Conservation (phyloP, 2,113 vertebrate genomes). For the Propithecus coquereli region DNA sequence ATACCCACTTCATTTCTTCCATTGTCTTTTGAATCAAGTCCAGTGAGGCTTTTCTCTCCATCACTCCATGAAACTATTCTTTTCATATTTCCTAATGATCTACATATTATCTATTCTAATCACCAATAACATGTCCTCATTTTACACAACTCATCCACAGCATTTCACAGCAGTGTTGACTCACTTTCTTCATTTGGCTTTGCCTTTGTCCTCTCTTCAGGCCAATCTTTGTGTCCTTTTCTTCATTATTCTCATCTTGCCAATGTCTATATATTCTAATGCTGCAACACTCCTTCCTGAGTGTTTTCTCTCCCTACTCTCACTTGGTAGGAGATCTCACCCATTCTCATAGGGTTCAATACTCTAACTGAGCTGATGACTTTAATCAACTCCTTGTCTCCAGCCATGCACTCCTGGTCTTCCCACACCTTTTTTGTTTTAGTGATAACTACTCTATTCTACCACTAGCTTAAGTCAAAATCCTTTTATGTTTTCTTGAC, state of each 20-base stretch:
- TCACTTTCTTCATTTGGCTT: background rate
- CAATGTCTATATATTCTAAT: background rate
- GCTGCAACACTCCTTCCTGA: background rate
- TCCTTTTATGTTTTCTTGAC: background rate
- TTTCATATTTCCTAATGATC: background rate
- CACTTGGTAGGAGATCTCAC: background rate
- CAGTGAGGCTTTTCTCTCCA: background rate
- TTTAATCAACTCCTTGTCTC: background rate
- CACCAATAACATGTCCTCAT: background rate
- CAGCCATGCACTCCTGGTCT: background rate
- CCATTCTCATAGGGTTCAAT: background rate
- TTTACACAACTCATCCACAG: background rate
- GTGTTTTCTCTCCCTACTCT: background rate
- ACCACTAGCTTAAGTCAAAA: background rate
- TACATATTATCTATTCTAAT: background rate
- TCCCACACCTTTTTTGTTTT: background rate
- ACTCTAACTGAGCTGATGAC: accelerated
- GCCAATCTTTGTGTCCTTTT: background rate
- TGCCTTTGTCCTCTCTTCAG: background rate
- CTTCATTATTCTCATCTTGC: background rate
- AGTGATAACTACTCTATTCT: background rate
- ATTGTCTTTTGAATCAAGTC: background rate
- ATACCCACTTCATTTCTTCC: background rate
- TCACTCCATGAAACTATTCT: background rate
- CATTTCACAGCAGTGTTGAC: background rate